Evolutionary conservation across 2,797 vertebrate genomes (phyloP).

Genomic region (Falco berigora): DNA sequence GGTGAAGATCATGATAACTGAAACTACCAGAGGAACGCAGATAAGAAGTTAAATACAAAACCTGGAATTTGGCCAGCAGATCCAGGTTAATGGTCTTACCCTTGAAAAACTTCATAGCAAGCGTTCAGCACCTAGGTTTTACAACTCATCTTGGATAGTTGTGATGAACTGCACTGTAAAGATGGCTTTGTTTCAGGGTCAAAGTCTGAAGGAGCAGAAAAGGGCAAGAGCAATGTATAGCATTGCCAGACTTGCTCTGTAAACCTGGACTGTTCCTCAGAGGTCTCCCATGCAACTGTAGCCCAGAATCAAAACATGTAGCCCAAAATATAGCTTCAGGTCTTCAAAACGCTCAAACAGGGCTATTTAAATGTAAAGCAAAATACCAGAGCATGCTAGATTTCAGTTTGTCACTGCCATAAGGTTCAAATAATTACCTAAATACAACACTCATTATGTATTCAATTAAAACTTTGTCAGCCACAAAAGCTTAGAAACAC

Average conservation of each 20-base stretch:
- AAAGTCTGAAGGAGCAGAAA: background rate
- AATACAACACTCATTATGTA: background rate
- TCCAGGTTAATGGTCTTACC: background rate
- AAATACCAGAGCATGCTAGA: background rate
- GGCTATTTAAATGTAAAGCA: background rate
- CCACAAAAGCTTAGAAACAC: slow-evolving; percentile 13
- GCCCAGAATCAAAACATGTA: background rate
- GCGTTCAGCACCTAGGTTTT: background rate
- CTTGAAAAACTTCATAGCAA: background rate
- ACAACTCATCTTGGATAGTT: background rate
- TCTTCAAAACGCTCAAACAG: background rate
- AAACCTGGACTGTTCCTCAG: background rate
- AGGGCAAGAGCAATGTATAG: background rate
- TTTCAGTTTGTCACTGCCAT: background rate
- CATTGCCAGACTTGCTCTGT: background rate
- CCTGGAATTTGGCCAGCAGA: background rate
- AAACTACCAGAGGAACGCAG: background rate
- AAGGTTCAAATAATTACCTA: slow-evolving; percentile 35
- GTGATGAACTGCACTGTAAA: background rate
- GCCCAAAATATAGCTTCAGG: background rate
- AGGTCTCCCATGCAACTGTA: background rate
- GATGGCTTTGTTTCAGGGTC: background rate
- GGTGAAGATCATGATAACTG: background rate
- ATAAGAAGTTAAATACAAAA: background rate
- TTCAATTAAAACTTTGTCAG: slow-evolving; percentile 38